Conservation (phyloP, 2,113 vertebrate species). For the Condylura cristata region DNA sequence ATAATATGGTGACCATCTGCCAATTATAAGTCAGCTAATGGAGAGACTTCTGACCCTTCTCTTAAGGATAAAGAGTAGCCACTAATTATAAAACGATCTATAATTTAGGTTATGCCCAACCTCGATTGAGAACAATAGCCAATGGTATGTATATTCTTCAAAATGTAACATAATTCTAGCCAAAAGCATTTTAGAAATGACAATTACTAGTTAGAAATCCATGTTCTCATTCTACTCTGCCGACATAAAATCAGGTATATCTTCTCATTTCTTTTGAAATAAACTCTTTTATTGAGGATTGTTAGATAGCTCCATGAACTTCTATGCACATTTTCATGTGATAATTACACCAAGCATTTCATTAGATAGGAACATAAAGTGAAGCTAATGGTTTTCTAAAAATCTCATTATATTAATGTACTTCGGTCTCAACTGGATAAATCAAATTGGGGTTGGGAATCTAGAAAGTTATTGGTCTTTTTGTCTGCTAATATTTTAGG, state of each 20-base stretch:
- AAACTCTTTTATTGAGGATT: slow-evolving; percentile 30
- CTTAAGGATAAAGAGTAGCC: background rate
- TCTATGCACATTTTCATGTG: background rate
- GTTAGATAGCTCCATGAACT: background rate
- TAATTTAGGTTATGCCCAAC: background rate
- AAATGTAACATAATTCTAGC: background rate
- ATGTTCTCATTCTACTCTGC: background rate
- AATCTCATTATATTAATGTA: background rate
- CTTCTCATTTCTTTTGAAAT: background rate
- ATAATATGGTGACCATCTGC: background rate
- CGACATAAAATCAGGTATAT: background rate
- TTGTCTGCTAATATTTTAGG: slow-evolving; percentile 10
- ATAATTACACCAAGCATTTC: slow-evolving; percentile 23
- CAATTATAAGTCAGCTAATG: slow-evolving; percentile 22
- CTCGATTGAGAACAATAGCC: background rate
- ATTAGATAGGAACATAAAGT: background rate
- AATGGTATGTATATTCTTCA: background rate
- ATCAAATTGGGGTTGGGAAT: background rate
- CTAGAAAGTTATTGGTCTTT: background rate
- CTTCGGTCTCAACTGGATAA: background rate
- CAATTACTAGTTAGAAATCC: background rate
- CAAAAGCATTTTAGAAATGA: slow-evolving; percentile 27
- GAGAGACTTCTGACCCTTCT: background rate
- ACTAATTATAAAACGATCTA: slow-evolving; percentile 28
- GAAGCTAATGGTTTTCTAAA: background rate